phyloP scores from a whole-genome alignment of 2,113 vertebrate genomes.

The Corythoichthys intestinalis region DNA sequence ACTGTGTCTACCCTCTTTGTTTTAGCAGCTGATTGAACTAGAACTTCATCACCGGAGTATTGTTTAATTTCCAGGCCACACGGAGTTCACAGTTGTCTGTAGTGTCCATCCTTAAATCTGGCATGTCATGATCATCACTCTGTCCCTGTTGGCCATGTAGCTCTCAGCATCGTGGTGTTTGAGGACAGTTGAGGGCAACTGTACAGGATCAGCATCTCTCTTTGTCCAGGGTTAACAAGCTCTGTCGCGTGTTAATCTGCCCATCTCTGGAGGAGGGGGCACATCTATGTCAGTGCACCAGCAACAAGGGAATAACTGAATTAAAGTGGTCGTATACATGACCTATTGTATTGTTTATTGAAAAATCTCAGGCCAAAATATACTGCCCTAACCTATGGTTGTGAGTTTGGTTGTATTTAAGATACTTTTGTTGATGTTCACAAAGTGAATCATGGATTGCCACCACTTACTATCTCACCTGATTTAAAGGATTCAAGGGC shows the following conservation, averaged over 20 bases:
- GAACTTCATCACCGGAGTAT: conserved; percentile 26
- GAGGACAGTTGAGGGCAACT: conserved; percentile 45
- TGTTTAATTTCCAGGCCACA: conserved; percentile 58
- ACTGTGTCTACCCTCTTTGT: conserved; percentile 37
- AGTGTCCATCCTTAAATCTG: conserved; percentile 24
- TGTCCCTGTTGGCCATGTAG: conserved; percentile 10
- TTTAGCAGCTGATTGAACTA: conserved; percentile 32
- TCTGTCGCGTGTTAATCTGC: conserved; percentile 72
- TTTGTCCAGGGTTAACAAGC: conserved; percentile 74
- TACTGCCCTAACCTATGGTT: neutral
- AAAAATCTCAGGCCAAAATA: neutral
- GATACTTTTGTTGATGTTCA: neutral
- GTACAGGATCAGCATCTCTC: conserved; percentile 70
- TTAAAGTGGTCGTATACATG: conserved; percentile 22
- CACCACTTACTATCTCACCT: neutral
- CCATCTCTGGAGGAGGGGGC: conserved; percentile 40
- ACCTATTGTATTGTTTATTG: conserved; percentile 1
- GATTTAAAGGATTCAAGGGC: conserved; percentile 7
- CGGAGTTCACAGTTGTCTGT: conserved; percentile 31
- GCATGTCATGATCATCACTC: conserved; percentile 12
- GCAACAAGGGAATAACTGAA: conserved; percentile 25
- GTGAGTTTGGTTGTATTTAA: neutral
- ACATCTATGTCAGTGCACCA: conserved; percentile 23
- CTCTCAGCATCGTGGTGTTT: conserved; percentile 20
- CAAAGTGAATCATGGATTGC: neutral